These are phyloP conservation scores for Agrochola litura DNA, from an alignment of 2,888 invertebrate species.

Conservation along the genomic window DNA sequence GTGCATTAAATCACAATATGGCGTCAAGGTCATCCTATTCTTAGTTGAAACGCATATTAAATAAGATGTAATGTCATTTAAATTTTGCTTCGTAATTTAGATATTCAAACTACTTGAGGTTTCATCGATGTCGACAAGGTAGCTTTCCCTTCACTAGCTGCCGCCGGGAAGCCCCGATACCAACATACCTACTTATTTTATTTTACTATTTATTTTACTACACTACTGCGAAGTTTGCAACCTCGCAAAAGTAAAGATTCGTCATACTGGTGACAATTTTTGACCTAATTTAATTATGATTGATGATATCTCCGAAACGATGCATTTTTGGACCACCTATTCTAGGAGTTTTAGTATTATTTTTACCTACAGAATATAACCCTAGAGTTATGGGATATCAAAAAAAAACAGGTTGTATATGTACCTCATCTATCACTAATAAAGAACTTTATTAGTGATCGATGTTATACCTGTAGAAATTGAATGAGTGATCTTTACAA, in stretches of 20 bases:
- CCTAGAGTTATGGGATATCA: too few species aligned
- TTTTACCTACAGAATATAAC: background rate
- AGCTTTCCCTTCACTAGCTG: background rate
- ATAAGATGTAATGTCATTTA: slow-evolving; percentile 4
- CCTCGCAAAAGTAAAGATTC: too few species aligned
- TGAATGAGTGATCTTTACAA: too few species aligned
- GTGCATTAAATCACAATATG: too few species aligned
- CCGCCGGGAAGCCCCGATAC: background rate
- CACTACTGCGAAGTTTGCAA: background rate
- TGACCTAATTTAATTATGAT: background rate
- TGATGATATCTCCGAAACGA: slow-evolving; percentile 1
- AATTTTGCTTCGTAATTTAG: slow-evolving; percentile 11
- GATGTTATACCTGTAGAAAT: too few species aligned
- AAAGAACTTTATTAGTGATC: too few species aligned
- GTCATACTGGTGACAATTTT: too few species aligned
- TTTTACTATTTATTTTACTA: slow-evolving; percentile 3
- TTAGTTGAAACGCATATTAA: too few species aligned
- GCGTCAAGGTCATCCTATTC: too few species aligned
- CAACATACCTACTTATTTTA: slow-evolving; percentile 2
- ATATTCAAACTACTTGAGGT: slow-evolving; percentile 3
- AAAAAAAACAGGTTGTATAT: too few species aligned
- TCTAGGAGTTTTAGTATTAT: background rate
- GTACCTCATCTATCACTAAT: too few species aligned
- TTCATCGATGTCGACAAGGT: background rate
- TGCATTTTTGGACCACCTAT: slow-evolving; percentile 2